Evolutionary conservation across 1,140 invertebrate genomes (phyloP), one percentile per base, ranked within the genome.

Genomic region (Mercenaria mercenaria): DNA sequence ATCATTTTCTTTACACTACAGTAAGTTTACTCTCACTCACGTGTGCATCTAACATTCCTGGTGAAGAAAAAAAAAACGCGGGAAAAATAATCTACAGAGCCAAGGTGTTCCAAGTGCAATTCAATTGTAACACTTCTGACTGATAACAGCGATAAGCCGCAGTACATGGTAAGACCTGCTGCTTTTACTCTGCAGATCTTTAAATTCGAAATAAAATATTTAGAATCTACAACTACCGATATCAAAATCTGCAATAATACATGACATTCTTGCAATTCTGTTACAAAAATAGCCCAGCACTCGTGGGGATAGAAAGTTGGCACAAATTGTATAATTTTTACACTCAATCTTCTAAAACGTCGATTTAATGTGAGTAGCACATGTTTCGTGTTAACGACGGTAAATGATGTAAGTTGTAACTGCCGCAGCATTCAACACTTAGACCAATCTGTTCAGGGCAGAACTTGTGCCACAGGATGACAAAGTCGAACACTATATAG

Each of bases 221-320:
- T 39, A 23, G 52, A 10, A 59, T 15, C n/a, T 64, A 56, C 52
- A 56, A 56, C n/a, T 26, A 29, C 26, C 23, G 59, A 6, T 15
- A 47, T 47, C 15, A 41, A 6, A 39, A 8, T 39, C 34, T 39
- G 23, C 34, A 39, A 72, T 39, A 72, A 20, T 72, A 72, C 67
- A 72, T 72, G 37, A 39, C 67, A 37, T 72, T 72, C 67, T 29
- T 39, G 11, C 67, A 72, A 67, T 29, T 72, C 34, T 72, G 13
- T 2, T 18, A 72, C 34, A 72, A 39, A 72, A 72, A 37, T n/a
- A 72, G 15, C 6, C 34, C 4, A 15, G 34, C 18, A 72, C 67
- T 72, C 18, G 67, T 15, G 67, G 67, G 67, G 34, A 72, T 39
- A 72, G 34, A 72, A n/a, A 72, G 67, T 72, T 72, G 67, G 67